A percentile compares a stretch with the other conserved stretches of the same genome.
Conservation (phyloP, 2,888 invertebrate species). For the Sepiola atlantica region DNA sequence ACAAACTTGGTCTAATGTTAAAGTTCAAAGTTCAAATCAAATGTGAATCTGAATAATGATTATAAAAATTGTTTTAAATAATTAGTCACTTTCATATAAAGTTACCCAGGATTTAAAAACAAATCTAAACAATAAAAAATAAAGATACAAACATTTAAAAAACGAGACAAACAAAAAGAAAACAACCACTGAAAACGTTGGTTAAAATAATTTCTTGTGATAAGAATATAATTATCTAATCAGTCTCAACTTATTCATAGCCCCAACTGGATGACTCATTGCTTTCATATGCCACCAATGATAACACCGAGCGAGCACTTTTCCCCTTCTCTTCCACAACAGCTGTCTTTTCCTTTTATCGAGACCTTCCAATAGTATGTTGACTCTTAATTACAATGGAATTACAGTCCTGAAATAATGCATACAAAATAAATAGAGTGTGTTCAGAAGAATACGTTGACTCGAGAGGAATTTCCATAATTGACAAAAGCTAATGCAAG, state of each 20-base stretch:
- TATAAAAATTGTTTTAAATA: not conserved
- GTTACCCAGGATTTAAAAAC: not conserved
- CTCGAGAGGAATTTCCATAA: not conserved
- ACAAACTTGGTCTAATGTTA: no score
- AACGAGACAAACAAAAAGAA: not conserved
- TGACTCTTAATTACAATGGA: slow-evolving; percentile 32
- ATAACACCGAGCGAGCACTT: not conserved
- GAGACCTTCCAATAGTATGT: not conserved
- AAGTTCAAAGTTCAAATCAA: not conserved
- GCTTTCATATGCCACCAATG: not conserved
- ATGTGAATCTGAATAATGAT: not conserved
- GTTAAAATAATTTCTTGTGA: not conserved
- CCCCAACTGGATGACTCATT: not conserved
- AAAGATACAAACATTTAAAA: no score
- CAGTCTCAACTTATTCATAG: not conserved
- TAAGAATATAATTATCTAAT: not conserved
- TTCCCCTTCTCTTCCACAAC: not conserved
- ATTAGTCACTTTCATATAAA: not conserved
- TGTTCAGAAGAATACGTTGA: not conserved
- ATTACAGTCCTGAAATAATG: not conserved
- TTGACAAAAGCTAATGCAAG: not conserved
- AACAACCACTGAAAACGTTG: not conserved
- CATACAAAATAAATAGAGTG: not conserved
- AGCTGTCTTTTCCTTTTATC: not conserved
- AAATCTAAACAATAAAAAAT: no score